These are phyloP conservation scores for Erythrolamprus reginae DNA, from an alignment of 2,113 vertebrate genomes.

Conservation along the genomic window DNA sequence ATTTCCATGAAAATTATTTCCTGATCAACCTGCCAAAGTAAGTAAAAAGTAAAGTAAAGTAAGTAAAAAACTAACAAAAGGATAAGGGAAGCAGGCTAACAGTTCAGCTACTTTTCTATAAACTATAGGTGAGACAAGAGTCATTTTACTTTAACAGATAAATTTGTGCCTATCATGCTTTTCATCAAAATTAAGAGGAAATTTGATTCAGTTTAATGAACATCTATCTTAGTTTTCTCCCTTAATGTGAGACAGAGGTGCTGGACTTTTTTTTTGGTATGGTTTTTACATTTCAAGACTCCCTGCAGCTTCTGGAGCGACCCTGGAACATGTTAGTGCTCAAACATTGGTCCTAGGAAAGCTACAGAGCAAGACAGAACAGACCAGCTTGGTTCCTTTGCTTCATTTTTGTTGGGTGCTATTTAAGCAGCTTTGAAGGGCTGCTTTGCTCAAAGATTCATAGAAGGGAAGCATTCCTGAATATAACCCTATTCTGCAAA, in stretches of 20 bases:
- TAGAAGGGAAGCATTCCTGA: background rate
- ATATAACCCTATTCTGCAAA: background rate
- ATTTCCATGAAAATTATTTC: background rate
- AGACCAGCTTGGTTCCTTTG: background rate
- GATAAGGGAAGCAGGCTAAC: background rate
- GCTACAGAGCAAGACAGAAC: background rate
- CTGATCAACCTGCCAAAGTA: background rate
- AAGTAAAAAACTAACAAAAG: background rate
- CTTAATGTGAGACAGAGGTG: background rate
- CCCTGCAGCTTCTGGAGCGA: background rate
- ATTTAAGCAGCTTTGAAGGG: background rate
- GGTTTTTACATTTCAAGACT: background rate
- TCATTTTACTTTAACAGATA: background rate
- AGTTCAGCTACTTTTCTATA: background rate
- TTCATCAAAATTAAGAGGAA: background rate
- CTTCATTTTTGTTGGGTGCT: background rate
- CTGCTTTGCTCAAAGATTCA: background rate
- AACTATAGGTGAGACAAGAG: background rate
- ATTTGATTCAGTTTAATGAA: background rate
- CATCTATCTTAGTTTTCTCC: background rate
- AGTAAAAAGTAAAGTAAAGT: background rate
- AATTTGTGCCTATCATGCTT: background rate
- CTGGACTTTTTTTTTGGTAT: background rate
- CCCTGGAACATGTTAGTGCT: background rate
- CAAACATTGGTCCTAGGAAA: background rate